Evolutionary conservation across 2,113 vertebrate species (phyloP).

Genomic region (Gobiocypris rarus): DNA sequence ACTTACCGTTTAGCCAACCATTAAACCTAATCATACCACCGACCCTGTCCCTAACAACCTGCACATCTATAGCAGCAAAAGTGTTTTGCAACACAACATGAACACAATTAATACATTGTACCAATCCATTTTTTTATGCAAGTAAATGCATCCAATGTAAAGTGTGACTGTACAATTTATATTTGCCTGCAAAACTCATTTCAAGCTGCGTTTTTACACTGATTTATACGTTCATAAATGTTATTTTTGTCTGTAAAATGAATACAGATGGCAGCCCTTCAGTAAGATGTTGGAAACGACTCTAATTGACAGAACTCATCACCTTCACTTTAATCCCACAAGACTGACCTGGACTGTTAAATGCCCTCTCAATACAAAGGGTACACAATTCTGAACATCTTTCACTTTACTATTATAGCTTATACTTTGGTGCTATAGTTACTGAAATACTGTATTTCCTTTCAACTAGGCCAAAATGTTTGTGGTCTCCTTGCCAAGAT

Average conservation of each 20-base stretch:
- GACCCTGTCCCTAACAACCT: too few relatives aligned
- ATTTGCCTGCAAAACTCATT: too few relatives aligned
- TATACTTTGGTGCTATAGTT: slow-evolving; percentile 44
- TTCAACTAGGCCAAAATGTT: slow-evolving; percentile 65
- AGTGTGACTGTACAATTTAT: too few relatives aligned
- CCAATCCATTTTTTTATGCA: too few relatives aligned
- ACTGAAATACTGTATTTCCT: neutral
- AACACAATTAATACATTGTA: too few relatives aligned
- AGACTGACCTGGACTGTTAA: slow-evolving; percentile 21
- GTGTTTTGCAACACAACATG: too few relatives aligned
- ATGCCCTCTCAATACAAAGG: slow-evolving; percentile 22
- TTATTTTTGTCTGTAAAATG: neutral
- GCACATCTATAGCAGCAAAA: too few relatives aligned
- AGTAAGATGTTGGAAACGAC: slow-evolving; percentile 19
- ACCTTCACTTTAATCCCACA: neutral
- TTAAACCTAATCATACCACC: too few relatives aligned
- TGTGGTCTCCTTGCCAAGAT: slow-evolving; percentile 54
- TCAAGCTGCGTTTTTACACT: too few relatives aligned
- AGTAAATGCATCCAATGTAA: too few relatives aligned
- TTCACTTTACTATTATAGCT: neutral
- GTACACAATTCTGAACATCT: neutral
- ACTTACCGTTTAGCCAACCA: too few relatives aligned
- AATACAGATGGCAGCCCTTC: slow-evolving; percentile 19
- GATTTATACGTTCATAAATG: neutral
- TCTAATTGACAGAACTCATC: neutral